A percentile compares a stretch with the other conserved stretches of the same genome.
Conservation (phyloP, 2,113 vertebrate genomes). For the Petromus typicus region DNA sequence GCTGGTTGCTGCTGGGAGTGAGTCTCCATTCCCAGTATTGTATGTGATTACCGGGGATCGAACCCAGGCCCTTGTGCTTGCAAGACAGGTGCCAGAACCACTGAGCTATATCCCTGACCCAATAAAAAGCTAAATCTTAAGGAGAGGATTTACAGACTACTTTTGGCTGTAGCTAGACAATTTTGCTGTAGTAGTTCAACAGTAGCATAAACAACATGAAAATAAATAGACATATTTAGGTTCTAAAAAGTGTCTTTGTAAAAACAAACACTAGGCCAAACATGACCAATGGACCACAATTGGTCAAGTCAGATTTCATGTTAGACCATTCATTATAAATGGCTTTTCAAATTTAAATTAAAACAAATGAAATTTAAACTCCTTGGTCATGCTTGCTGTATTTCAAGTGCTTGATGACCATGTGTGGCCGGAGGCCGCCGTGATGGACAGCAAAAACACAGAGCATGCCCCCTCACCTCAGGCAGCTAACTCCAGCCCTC, state of each 20-base stretch:
- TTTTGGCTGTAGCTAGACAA: background rate
- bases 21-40: too few species aligned
- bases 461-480: background rate
- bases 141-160: background rate
- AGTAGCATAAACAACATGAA: background rate
- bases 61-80: too few species aligned
- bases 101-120: too few species aligned
- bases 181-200: background rate
- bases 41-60: too few species aligned
- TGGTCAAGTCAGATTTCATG: background rate
- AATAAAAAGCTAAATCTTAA: background rate
- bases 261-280: background rate
- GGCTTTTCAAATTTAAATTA: conserved; percentile 31
- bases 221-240: background rate
- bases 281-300: background rate
- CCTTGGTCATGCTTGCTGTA: background rate
- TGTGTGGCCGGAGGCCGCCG: background rate
- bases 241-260: conserved; percentile 12
- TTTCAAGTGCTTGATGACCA: background rate
- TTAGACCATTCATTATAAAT: background rate
- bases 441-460: background rate
- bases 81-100: too few species aligned
- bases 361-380: conserved; percentile 22
- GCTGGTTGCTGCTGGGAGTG: too few species aligned
- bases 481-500: background rate